Conservation (phyloP, 2,888 invertebrate species). For the Malacosoma neustria region DNA sequence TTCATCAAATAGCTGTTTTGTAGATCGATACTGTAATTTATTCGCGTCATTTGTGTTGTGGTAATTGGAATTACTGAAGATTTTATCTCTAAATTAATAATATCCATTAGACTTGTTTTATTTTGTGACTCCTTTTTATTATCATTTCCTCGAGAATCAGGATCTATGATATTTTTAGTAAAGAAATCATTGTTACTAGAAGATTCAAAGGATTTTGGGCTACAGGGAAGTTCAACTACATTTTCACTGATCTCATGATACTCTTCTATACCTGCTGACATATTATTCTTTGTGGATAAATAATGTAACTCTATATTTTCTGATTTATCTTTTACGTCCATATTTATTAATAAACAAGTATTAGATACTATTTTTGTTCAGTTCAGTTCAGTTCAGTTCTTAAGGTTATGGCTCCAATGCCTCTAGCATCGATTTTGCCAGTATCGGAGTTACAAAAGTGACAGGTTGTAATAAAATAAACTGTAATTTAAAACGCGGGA, state of each 20-base stretch:
- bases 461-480: too few species aligned
- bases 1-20: conserved; percentile 26
- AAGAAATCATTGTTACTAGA: conserved; percentile 47
- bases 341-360: too few species aligned
- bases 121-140: conserved; percentile 40
- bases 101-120: conserved; percentile 42
- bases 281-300: conserved; percentile 20
- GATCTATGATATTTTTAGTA: conserved; percentile 31
- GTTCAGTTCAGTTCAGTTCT: too few species aligned
- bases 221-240: conserved; percentile 7
- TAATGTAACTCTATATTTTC: conserved; percentile 43
- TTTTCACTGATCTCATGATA: conserved; percentile 49
- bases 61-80: conserved; percentile 27
- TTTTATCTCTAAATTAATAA: conserved; percentile 43
- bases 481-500: too few species aligned
- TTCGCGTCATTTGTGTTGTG: conserved; percentile 31
- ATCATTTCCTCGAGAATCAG: conserved; percentile 18
- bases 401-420: too few species aligned
- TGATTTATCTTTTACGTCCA: conserved; percentile 11
- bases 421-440: too few species aligned
- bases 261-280: conserved; percentile 44
- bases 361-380: too few species aligned
- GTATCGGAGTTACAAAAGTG: too few species aligned
- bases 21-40: conserved; percentile 20
- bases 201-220: conserved; percentile 4